Percentiles rank a stretch among this genome's conserved stretches.
Conservation (phyloP, 1,140 invertebrate species). For the Ostrea edulis region DNA sequence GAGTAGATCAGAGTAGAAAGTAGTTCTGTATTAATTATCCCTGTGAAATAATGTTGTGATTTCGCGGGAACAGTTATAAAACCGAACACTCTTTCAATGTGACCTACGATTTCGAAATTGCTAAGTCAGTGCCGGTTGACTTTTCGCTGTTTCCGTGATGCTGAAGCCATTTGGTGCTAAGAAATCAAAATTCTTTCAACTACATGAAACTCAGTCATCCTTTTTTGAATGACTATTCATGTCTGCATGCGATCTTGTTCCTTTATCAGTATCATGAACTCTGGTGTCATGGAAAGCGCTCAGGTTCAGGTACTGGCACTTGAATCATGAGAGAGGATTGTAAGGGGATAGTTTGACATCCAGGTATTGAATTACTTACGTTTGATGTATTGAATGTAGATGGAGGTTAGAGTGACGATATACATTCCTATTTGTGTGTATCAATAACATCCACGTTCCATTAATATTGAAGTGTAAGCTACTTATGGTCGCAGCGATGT, state of each 20-base stretch:
- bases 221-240: too few relatives aligned
- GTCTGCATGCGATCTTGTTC: too few relatives aligned
- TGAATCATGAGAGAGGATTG: neutral
- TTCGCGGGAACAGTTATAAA: neutral
- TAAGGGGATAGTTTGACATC: neutral
- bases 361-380: neutral
- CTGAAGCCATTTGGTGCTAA: too few relatives aligned
- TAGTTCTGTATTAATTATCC: neutral
- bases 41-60: neutral
- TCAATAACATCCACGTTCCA: neutral
- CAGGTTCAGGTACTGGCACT: neutral
- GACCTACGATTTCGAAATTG: neutral
- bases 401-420: neutral
- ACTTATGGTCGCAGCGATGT: slow-evolving; percentile 1
- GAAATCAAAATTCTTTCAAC: too few relatives aligned
- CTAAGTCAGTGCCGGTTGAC: neutral
- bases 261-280: neutral
- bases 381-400: slow-evolving; percentile 35
- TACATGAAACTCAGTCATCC: too few relatives aligned
- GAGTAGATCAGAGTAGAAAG: neutral
- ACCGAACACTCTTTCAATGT: neutral
- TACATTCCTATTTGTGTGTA: slow-evolving; percentile 6
- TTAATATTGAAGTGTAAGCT: slow-evolving; percentile 30
- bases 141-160: neutral
- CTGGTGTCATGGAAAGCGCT: neutral